These are phyloP conservation scores for Junonia oenone DNA, from an alignment of 2,888 invertebrate genomes.

Conservation along the genomic window DNA sequence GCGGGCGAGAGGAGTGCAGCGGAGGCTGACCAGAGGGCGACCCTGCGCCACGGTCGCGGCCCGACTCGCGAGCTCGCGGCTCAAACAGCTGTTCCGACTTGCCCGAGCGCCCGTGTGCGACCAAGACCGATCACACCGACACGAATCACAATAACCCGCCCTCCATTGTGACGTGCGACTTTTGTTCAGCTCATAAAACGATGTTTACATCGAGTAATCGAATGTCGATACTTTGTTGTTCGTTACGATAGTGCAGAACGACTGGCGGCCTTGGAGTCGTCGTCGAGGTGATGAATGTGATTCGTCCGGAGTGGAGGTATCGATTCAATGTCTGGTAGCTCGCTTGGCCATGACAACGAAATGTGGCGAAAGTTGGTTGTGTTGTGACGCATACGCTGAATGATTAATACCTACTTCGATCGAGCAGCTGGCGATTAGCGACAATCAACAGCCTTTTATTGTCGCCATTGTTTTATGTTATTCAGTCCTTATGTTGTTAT, in stretches of 20 bases:
- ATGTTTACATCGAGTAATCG: constrained; percentile 36
- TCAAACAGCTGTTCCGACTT: constrained; percentile 64
- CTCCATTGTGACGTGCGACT: constrained; percentile 44
- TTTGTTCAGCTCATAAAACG: constrained; percentile 41
- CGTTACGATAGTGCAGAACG: constrained; percentile 20
- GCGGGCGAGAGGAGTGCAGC: background rate
- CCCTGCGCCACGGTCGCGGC: constrained; percentile 33
- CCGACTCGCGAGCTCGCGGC: constrained; percentile 25
- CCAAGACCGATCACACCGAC: constrained; percentile 23
- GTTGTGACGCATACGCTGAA: constrained; percentile 44
- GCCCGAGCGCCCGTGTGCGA: constrained; percentile 43
- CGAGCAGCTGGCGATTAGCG: constrained; percentile 29
- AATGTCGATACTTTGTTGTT: constrained; percentile 41
- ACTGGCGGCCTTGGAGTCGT: constrained; percentile 42
- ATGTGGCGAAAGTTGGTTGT: constrained; percentile 63
- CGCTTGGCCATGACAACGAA: constrained; percentile 61
- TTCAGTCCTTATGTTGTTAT: too few relatives aligned
- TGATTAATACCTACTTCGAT: constrained; percentile 43
- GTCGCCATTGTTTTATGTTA: background rate
- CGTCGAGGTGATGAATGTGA: constrained; percentile 45
- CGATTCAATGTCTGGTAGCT: constrained; percentile 45
- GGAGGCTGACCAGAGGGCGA: constrained; percentile 27
- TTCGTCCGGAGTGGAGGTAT: constrained; percentile 37
- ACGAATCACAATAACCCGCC: constrained; percentile 43
- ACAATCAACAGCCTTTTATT: constrained; percentile 8